A percentile compares a stretch with the other conserved stretches of the same genome.
phyloP scores from a whole-genome alignment of 2,888 invertebrate genomes.

The Thyatira batis region DNA sequence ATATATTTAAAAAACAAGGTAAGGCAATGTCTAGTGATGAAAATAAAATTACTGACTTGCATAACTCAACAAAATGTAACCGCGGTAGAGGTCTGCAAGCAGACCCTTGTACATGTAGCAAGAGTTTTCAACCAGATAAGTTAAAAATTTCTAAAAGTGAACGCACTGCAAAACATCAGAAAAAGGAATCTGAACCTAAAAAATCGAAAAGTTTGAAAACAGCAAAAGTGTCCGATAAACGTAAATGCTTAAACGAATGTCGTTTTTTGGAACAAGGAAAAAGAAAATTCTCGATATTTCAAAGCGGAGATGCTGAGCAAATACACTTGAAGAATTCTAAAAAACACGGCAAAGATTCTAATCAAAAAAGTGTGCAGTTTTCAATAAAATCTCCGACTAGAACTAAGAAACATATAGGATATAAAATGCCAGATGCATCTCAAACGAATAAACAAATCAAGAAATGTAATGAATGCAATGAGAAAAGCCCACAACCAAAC shows the following conservation, averaged over 20 bases:
- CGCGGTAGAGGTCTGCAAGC: not conserved
- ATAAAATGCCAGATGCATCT: not conserved
- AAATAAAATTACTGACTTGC: not conserved
- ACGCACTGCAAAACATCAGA: constrained; percentile 11
- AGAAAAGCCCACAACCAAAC: not conserved
- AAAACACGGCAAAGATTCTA: not conserved
- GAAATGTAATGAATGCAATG: not conserved
- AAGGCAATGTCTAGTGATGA: not conserved
- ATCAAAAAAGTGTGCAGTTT: not conserved
- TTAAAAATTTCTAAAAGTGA: constrained; percentile 27
- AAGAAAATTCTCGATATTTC: not conserved
- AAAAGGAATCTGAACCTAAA: constrained; percentile 9
- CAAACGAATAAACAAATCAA: not conserved
- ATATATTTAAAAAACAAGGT: constrained; percentile 10
- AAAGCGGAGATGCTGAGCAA: not conserved
- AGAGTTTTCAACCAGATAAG: not conserved
- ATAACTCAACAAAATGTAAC: not conserved
- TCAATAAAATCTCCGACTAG: not conserved
- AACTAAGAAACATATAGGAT: not conserved
- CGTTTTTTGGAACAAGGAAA: not conserved
- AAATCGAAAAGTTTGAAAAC: constrained; percentile 21
- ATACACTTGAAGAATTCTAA: not conserved
- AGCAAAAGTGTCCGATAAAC: not conserved
- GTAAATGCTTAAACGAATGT: not conserved
- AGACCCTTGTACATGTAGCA: not conserved